phyloP scores from a whole-genome alignment of 2,797 vertebrate genomes.

The Tragopan temminckii region DNA sequence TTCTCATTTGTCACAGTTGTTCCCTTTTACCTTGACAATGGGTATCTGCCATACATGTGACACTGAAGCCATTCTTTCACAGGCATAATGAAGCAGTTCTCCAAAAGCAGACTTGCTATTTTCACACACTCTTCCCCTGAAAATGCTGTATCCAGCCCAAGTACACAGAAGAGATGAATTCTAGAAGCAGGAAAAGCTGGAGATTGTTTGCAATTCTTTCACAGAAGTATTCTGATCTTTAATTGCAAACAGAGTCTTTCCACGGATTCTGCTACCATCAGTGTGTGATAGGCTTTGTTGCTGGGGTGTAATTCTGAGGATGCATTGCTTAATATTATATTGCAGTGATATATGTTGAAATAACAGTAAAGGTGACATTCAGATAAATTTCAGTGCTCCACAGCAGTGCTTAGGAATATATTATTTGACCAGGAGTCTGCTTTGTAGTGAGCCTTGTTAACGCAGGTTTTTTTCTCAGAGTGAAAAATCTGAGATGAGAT shows the following conservation, averaged over 20 bases:
- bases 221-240: neutral
- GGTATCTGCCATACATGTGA: neutral
- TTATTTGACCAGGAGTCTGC: neutral
- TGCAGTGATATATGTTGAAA: neutral
- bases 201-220: neutral
- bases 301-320: neutral
- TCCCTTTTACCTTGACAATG: conserved; percentile 18
- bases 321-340: neutral
- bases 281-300: conserved; percentile 7
- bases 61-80: neutral
- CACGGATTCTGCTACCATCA: neutral
- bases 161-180: neutral
- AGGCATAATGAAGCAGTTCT: neutral
- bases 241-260: neutral
- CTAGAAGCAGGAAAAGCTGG: neutral
- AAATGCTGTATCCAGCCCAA: neutral
- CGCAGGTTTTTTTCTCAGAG: neutral
- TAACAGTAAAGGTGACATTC: neutral
- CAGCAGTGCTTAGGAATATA: neutral
- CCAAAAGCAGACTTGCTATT: neutral
- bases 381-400: conserved; percentile 13
- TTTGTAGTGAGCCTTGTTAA: neutral
- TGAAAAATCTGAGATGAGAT: neutral
- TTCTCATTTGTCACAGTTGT: conserved; percentile 51
- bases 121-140: neutral